A percentile compares a stretch with the other conserved stretches of the same genome.
Conservation (phyloP, 2,113 vertebrate species). For the Laticauda colubrina region DNA sequence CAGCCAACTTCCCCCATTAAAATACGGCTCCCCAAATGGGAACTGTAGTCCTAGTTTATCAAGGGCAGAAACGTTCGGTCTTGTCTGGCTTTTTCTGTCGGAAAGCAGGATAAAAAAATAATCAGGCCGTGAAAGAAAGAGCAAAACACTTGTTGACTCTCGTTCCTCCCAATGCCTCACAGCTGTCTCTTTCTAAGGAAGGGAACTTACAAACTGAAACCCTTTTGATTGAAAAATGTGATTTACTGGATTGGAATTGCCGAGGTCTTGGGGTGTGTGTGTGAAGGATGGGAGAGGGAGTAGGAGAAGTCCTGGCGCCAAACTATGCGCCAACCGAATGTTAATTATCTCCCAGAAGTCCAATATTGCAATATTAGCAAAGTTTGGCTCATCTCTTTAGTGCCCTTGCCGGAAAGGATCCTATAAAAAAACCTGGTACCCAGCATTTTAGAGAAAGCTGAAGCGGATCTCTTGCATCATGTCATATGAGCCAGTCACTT, state of each 20-base stretch:
- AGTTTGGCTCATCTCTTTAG: background rate
- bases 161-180: background rate
- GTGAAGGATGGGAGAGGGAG: background rate
- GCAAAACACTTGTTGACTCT: background rate
- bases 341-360: background rate
- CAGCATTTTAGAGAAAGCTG: background rate
- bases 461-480: background rate
- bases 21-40: background rate
- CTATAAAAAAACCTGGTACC: background rate
- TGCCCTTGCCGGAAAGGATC: background rate
- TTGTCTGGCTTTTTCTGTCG: background rate
- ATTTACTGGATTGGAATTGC: background rate
- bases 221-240: background rate
- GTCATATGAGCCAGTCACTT: background rate
- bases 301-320: background rate
- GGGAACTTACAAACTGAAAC: background rate
- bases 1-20: background rate
- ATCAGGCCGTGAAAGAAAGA: background rate
- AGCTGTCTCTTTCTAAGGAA: background rate
- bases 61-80: background rate
- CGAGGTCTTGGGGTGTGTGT: background rate
- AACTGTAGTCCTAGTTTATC: background rate
- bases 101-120: background rate
- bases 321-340: background rate
- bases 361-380: background rate